These are phyloP conservation scores for Cephus pulcher DNA, from an alignment of 2,888 invertebrate species.

Conservation along the genomic window DNA sequence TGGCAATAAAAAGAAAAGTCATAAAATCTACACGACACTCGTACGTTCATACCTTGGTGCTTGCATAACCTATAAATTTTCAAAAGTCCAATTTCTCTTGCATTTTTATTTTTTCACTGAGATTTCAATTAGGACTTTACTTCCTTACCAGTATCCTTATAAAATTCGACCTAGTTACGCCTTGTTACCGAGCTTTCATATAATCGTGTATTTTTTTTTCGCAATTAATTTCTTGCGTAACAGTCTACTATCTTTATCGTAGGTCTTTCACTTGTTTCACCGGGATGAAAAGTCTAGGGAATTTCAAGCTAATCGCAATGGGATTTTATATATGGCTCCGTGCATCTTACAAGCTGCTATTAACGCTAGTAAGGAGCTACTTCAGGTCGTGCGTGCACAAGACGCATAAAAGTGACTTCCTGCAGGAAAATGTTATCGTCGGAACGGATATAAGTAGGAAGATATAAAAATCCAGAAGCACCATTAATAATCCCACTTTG, in stretches of 20 bases:
- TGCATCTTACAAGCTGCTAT: background rate
- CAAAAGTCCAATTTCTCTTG: background rate
- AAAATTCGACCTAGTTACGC: background rate
- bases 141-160: background rate
- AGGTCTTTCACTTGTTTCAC: background rate
- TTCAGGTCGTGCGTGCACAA: background rate
- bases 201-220: background rate
- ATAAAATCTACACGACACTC: background rate
- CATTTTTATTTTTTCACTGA: background rate
- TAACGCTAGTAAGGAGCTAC: background rate
- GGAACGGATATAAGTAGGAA: background rate
- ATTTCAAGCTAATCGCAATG: background rate
- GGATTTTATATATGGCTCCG: background rate
- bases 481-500: background rate
- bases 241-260: background rate
- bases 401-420: background rate
- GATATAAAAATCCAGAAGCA: background rate
- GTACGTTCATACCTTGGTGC: background rate
- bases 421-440: background rate
- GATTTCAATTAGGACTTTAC: background rate
- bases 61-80: background rate
- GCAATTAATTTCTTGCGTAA: background rate
- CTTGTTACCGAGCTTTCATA: background rate
- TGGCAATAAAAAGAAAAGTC: background rate
- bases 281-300: background rate